phyloP scores from a whole-genome alignment of 2,113 vertebrate genomes.

The Dendropsophus ebraccatus region DNA sequence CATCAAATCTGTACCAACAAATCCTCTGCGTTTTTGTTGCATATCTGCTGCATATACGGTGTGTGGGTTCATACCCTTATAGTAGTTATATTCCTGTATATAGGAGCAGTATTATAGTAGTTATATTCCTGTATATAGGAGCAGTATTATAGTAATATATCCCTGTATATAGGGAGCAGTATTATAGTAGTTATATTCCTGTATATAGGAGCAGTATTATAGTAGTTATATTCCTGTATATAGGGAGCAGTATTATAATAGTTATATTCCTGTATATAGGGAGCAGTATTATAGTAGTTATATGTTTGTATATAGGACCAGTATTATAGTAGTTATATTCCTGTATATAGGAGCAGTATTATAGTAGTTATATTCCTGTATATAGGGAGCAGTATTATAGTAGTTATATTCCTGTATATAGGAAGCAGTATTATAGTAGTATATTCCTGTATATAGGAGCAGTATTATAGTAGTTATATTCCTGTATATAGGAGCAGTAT shows the following conservation, averaged over 20 bases:
- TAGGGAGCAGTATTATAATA: not conserved
- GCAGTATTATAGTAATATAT: slow-evolving; percentile 1
- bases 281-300: not conserved
- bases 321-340: slow-evolving; percentile 5
- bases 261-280: slow-evolving; percentile 1
- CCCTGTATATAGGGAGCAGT: not conserved
- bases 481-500: no score
- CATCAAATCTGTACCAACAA: no score
- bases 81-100: not conserved
- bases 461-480: no score
- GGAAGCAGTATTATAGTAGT: no score
- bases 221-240: no score
- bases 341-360: not conserved
- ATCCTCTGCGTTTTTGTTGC: no score
- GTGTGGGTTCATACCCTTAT: no score
- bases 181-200: slow-evolving; percentile 6
- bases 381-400: not conserved
- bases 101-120: slow-evolving; percentile 5
- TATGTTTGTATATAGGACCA: not conserved
- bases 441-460: no score
- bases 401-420: not conserved
- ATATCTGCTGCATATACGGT: no score
- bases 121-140: not conserved
- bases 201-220: not conserved
- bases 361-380: slow-evolving; percentile 5